Evolutionary conservation across 2,797 vertebrate genomes (phyloP).

Genomic region (Sebastes kiyomatsui): DNA sequence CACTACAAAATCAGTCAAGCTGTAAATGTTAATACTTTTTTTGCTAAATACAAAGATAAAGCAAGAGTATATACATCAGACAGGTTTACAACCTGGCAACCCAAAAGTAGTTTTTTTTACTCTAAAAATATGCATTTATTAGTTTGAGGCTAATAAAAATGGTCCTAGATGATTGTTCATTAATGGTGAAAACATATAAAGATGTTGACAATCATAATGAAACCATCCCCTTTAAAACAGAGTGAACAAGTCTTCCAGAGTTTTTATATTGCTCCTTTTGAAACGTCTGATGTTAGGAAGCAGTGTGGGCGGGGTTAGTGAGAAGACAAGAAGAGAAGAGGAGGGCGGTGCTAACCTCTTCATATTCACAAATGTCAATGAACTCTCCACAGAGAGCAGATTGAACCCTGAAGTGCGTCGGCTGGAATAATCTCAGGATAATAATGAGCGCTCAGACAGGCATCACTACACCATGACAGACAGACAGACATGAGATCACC

Average conservation of each 20-base stretch:
- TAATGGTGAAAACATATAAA: background rate
- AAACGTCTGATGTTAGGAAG: constrained; percentile 8
- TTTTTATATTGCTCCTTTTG: background rate
- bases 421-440: constrained; percentile 10
- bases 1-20: too few relatives aligned
- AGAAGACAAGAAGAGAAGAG: constrained; percentile 41
- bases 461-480: background rate
- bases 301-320: constrained; percentile 38
- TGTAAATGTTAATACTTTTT: too few relatives aligned
- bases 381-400: constrained; percentile 24
- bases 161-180: background rate
- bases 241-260: background rate
- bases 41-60: too few relatives aligned
- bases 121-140: background rate
- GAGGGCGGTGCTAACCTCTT: constrained; percentile 60
- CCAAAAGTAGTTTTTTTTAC: too few relatives aligned
- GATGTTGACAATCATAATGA: background rate
- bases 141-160: background rate
- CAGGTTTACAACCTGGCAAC: too few relatives aligned
- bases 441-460: background rate
- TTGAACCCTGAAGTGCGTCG: constrained; percentile 21
- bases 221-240: too few relatives aligned
- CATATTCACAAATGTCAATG: constrained; percentile 67
- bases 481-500: background rate
- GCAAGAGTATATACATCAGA: too few relatives aligned